Evolutionary conservation across 1,140 invertebrate genomes (phyloP).

Genomic region (Orchesella cincta): DNA sequence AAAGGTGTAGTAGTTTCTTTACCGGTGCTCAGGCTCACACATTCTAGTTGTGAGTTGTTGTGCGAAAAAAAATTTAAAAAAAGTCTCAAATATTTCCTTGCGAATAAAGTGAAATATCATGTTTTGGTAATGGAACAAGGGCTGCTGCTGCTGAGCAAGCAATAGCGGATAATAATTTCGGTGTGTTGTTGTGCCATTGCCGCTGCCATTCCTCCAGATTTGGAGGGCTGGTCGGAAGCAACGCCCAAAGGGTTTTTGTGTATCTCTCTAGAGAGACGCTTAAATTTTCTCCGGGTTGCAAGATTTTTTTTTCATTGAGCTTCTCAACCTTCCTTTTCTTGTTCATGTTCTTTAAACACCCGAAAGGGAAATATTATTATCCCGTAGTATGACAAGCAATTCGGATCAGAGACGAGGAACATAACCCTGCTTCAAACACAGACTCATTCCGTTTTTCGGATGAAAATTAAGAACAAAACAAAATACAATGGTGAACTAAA

Average conservation of each 20-base stretch:
- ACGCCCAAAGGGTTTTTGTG: conserved; percentile 10
- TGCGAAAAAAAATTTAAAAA: neutral
- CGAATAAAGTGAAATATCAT: conserved; percentile 5
- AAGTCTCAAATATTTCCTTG: neutral
- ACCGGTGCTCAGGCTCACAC: too few species aligned
- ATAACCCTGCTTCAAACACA: too few species aligned
- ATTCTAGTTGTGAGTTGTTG: too few species aligned
- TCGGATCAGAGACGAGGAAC: too few species aligned
- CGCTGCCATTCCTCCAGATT: neutral
- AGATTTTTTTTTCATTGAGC: neutral
- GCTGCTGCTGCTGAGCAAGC: neutral
- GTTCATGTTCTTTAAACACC: conserved; percentile 4
- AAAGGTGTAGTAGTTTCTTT: too few species aligned
- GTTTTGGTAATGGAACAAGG: neutral
- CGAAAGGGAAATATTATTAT: neutral
- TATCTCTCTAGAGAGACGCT: neutral
- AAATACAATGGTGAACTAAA: too few species aligned
- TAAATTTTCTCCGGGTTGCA: neutral
- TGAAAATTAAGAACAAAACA: too few species aligned
- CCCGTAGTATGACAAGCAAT: too few species aligned
- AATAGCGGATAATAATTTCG: too few species aligned
- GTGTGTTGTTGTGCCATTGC: neutral
- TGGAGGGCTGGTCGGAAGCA: neutral
- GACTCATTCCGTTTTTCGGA: too few species aligned
- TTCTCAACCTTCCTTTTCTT: neutral